phyloP scores from a whole-genome alignment of 1,140 invertebrate species.

The Bathynomus jamesi region DNA sequence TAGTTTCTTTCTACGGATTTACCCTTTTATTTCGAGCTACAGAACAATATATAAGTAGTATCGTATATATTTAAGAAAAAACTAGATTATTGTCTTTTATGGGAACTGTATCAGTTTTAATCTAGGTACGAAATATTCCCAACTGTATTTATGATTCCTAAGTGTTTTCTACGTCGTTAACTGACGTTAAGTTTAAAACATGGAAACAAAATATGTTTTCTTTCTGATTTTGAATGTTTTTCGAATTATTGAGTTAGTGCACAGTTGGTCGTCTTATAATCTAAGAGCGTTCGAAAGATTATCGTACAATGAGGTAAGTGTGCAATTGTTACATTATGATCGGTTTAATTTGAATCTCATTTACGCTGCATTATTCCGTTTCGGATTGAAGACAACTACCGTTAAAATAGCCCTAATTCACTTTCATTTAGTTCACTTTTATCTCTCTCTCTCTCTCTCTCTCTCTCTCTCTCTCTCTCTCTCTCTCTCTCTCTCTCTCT shows the following conservation, averaged over 20 bases:
- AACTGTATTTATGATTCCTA: not conserved
- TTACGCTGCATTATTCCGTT: not conserved
- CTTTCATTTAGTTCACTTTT: no score
- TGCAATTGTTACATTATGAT: not conserved
- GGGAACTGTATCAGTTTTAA: no score
- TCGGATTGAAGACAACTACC: not conserved
- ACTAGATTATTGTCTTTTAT: no score
- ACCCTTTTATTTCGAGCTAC: no score
- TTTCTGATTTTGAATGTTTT: not conserved
- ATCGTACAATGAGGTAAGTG: not conserved
- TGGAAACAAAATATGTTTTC: not conserved
- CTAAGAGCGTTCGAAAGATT: not conserved
- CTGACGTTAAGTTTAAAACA: not conserved
- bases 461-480: no score
- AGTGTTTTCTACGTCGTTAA: not conserved
- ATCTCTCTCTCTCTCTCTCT: no score
- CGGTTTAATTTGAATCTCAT: not conserved
- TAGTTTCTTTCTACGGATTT: no score
- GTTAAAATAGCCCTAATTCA: no score
- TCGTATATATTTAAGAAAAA: no score
- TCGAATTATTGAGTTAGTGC: not conserved
- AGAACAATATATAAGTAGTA: no score
- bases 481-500: no score
- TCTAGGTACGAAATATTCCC: no score
- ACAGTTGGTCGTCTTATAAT: not conserved